Evolutionary conservation across 2,113 vertebrate genomes (phyloP), one percentile per base, ranked within the genome.

Genomic region (Trinectes maculatus): DNA sequence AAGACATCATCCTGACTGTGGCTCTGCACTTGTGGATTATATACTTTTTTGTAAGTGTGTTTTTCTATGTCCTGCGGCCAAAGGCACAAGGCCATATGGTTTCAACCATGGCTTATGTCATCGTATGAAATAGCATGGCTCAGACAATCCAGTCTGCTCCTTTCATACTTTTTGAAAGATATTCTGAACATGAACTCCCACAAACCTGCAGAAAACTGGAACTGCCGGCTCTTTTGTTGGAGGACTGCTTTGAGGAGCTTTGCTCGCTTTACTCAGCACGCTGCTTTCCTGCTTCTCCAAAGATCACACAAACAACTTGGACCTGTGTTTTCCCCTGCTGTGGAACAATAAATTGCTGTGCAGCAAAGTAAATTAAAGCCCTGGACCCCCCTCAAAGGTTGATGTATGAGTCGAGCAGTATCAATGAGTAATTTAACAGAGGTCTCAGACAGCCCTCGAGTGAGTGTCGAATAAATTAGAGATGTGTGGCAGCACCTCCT

Each of bases 281-380:
- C 72, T 70, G 39, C 43, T 80, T 84, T 85, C 78, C 84, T 85
- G 74, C 67, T 70, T 70, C 74, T 80, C 29, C 60, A 67, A 55
- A 54, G 74, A 83, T 85, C 77, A 77, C 55, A 69, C 52, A 56
- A 62, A 64, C 75, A 40, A 33, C 43, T 69, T 34, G 28, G 52
- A 46, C 42, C 11, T 58, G 74, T 86, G 74, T 60, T 79, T 80
- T 83, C 54, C 71, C 79, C 71, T 16, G 26, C 61, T 46, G 43
- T 60, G 72, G 66, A 77, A 78, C 48, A 69, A 46, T 48, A 87
- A 87, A 84, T 87, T 85, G 75, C 68, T 67, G 69, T 60, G 73
- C 54, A 57, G 60, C 54, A 44, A 82, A 79, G 48, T 68, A 74
- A 82, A 80, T 89, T 57, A 80, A 80, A 85, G 81, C 67, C 66